phyloP scores from a whole-genome alignment of 2,113 vertebrate species.

The Pica pica region DNA sequence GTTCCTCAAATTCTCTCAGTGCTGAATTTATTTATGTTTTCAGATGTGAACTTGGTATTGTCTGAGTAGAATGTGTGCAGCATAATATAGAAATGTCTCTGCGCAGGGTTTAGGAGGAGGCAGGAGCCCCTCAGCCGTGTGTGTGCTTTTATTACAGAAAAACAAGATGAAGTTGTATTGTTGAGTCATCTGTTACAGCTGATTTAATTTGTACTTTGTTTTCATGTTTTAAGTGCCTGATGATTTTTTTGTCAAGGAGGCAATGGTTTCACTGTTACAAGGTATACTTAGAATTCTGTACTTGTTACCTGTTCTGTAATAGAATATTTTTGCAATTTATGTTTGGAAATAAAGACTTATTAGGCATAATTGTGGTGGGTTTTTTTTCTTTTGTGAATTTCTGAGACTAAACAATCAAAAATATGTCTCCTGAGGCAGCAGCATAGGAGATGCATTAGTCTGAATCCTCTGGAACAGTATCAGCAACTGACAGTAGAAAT shows the following conservation, averaged over 20 bases:
- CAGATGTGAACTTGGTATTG: constrained; percentile 30
- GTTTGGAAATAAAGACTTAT: constrained; percentile 55
- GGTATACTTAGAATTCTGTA: constrained; percentile 19
- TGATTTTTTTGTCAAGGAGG: constrained; percentile 44
- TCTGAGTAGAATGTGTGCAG: constrained; percentile 11
- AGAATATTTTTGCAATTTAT: constrained; percentile 66
- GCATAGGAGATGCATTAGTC: not conserved
- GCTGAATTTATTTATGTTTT: constrained; percentile 3
- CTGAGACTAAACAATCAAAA: not conserved
- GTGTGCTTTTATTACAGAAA: constrained; percentile 44
- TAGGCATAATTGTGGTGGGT: not conserved
- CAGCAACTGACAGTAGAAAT: not conserved
- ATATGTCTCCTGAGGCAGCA: not conserved
- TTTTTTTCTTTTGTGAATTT: not conserved
- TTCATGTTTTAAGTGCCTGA: constrained; percentile 63
- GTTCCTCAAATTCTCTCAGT: not conserved
- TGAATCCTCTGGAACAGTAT: not conserved
- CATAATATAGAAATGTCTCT: not conserved
- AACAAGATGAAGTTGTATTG: not conserved
- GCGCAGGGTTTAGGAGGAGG: constrained; percentile 32
- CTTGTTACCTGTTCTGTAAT: constrained; percentile 55
- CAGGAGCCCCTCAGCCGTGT: not conserved
- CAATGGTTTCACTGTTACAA: constrained; percentile 23
- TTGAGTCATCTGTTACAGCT: constrained; percentile 11
- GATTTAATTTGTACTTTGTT: constrained; percentile 36